Evolutionary conservation across 2,113 vertebrate species (phyloP).

Genomic region (Anarhynchus alexandrinus): DNA sequence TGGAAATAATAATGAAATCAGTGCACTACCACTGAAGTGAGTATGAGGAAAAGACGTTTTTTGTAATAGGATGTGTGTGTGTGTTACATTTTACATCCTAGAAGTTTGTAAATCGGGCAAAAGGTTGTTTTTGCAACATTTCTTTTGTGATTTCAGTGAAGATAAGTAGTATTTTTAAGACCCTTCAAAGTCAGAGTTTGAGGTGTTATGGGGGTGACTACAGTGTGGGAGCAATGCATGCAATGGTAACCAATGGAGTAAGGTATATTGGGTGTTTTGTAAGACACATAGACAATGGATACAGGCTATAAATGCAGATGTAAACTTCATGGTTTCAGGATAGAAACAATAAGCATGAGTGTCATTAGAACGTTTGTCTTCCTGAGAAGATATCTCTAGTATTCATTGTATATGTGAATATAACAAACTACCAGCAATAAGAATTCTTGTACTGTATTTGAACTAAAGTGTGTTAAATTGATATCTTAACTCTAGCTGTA

Average conservation of each 20-base stretch:
- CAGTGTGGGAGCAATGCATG: background rate
- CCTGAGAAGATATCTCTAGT: background rate
- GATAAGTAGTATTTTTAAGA: background rate
- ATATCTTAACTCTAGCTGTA: background rate
- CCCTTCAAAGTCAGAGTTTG: background rate
- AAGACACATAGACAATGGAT: background rate
- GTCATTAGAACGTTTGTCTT: background rate
- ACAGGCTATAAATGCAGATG: background rate
- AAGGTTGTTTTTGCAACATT: background rate
- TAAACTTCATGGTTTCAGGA: background rate
- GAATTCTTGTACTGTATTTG: background rate
- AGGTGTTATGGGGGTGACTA: accelerated
- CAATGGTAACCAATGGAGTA: too few relatives aligned
- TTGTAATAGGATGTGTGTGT: background rate
- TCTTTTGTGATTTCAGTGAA: background rate
- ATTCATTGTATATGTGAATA: background rate
- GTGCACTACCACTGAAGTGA: background rate
- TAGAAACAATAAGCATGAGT: background rate
- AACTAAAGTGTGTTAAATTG: background rate
- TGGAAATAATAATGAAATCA: background rate
- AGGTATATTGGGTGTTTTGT: background rate
- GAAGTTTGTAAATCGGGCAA: background rate
- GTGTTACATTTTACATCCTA: background rate
- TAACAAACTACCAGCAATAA: background rate
- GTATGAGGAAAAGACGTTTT: background rate